Evolutionary conservation across 2,888 invertebrate genomes (phyloP), one percentile per base, ranked within the genome.

Genomic region (Torymus tubicola): DNA sequence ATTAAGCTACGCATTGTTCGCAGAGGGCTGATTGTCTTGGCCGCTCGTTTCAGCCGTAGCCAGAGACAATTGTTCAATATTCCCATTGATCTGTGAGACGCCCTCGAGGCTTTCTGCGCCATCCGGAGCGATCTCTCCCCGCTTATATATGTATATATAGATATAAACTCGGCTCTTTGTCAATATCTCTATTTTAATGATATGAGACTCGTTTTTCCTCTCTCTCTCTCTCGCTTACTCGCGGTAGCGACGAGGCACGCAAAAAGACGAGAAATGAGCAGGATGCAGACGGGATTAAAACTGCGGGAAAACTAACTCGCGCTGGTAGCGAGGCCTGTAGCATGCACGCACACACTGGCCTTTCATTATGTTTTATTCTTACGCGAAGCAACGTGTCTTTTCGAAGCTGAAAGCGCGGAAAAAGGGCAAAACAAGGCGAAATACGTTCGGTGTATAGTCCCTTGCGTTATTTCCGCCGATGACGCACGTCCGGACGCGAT

Each of bases 31-130:
- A 90, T 90, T 90, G 90, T 90, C 90, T 90, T 90, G 89, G 88
- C 87, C 89, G 87, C 89, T 88, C 90, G 87, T 89, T 90, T 89
- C 88, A 87, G 82, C 86, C 89, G 89, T 90, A 88, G 87, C 89
- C 87, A 87, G 88, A 89, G 89, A 90, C 90, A 90, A 90, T 90
- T 90, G 90, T 90, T 90, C 90, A 90, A 90, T 90, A 90, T 90
- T 90, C 87, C 88, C 90, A 90, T 90, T 90, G 90, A 90, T 90
- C 89, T 89, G 88, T 86, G 88, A 87, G 88, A 88, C 87, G 86
- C 82, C 85, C 85, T 78, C 82, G 83, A 81, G 85, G 84, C 84
- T 80, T 70, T 82, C 78, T 75, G 77, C 82, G 69, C 83, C 85
- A 83, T 65, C 72, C 68, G 42, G 21, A 53, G 18, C 13, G 53